phyloP scores from a whole-genome alignment of 2,888 invertebrate species.

The Perizoma affinitatum region DNA sequence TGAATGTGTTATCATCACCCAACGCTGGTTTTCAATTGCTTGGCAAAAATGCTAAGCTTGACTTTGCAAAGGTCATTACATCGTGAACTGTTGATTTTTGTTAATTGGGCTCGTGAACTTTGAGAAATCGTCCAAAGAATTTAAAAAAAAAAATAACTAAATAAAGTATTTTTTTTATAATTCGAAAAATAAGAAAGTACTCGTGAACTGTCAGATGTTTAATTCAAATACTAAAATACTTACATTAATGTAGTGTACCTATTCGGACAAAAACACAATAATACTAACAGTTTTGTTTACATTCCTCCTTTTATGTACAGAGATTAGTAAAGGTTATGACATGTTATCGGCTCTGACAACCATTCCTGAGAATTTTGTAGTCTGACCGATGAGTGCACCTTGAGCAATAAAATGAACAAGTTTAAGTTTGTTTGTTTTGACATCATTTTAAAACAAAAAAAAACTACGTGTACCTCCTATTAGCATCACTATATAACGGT shows the following conservation, averaged over 20 bases:
- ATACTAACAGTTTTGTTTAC: conserved; percentile 36
- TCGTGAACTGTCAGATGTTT: too few relatives aligned
- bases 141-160: too few relatives aligned
- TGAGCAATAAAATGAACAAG: background rate
- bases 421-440: background rate
- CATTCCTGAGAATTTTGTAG: conserved; percentile 29
- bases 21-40: too few relatives aligned
- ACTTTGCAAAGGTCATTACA: conserved; percentile 12
- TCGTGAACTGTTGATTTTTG: too few relatives aligned
- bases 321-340: conserved; percentile 41
- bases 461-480: too few relatives aligned
- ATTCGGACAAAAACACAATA: conserved; percentile 23
- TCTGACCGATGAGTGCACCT: background rate
- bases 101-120: too few relatives aligned
- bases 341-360: conserved; percentile 27
- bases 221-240: background rate
- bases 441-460: too few relatives aligned
- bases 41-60: background rate
- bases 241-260: conserved; percentile 22
- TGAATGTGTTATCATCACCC: too few relatives aligned
- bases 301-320: conserved; percentile 28
- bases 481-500: too few relatives aligned
- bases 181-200: too few relatives aligned
- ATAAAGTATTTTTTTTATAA: too few relatives aligned
- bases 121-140: too few relatives aligned